Evolutionary conservation across 2,113 vertebrate genomes (phyloP).

Genomic region (Gavialis gangeticus): DNA sequence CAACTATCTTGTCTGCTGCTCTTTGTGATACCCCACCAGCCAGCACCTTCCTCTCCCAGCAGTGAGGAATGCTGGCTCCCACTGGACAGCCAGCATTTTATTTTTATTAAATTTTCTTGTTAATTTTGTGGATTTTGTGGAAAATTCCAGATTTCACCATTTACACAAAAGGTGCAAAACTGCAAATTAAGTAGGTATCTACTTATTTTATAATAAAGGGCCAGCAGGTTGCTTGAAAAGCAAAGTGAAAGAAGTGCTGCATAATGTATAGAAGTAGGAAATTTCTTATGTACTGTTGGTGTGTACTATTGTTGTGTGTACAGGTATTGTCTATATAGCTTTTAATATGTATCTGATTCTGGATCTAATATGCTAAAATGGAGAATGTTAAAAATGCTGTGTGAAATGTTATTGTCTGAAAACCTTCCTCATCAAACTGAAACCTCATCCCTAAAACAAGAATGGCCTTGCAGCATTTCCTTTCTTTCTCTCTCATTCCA

Average conservation of each 20-base stretch:
- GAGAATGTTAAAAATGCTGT: background rate
- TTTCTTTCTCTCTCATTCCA: constrained; percentile 1
- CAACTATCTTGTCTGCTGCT: too few relatives aligned
- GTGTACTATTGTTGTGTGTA: background rate
- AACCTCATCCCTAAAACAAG: constrained; percentile 4
- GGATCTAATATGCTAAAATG: background rate
- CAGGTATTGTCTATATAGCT: background rate
- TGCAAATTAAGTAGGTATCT: too few relatives aligned
- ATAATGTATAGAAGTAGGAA: background rate
- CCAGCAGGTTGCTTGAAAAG: background rate
- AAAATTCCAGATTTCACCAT: too few relatives aligned
- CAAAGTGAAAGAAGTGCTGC: background rate
- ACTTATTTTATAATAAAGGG: background rate
- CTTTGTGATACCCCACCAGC: too few relatives aligned
- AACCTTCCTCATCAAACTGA: background rate
- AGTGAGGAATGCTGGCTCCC: too few relatives aligned
- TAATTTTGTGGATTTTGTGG: too few relatives aligned
- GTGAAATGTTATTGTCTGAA: background rate
- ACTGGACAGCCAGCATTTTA: too few relatives aligned
- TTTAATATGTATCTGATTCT: background rate
- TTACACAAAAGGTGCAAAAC: too few relatives aligned
- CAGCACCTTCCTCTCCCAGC: too few relatives aligned
- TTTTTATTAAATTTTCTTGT: too few relatives aligned
- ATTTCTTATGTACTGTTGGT: background rate
- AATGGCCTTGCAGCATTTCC: background rate